phyloP scores from a whole-genome alignment of 2,113 vertebrate species.

The chimpanzee (Pan troglodytes) region DNA sequence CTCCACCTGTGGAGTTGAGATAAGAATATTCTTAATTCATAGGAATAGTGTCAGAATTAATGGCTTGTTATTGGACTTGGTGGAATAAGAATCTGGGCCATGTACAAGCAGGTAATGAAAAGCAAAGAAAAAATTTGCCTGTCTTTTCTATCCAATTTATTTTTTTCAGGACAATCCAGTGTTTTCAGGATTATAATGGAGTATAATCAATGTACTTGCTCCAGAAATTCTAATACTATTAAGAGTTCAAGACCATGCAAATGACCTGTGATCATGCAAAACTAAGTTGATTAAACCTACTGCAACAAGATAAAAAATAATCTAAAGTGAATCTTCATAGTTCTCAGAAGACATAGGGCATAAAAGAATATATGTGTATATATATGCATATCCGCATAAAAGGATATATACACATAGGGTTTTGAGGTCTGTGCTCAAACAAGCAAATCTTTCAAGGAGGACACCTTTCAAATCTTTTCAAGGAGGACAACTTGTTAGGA shows the following conservation, averaged over 20 bases:
- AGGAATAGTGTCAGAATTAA: constrained; percentile 22
- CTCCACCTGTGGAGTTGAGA: constrained; percentile 18
- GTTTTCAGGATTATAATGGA: not conserved
- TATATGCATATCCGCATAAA: not conserved
- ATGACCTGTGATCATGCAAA: not conserved
- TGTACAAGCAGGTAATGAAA: not conserved
- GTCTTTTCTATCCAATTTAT: not conserved
- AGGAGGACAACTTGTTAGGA: not conserved
- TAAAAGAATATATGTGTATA: not conserved
- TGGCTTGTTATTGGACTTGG: not conserved
- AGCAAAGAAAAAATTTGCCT: not conserved
- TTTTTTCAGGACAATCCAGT: not conserved
- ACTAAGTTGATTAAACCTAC: not conserved
- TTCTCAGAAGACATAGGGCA: not conserved
- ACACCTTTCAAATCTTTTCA: not conserved
- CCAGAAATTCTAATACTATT: not conserved
- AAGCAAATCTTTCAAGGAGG: not conserved
- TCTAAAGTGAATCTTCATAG: not conserved
- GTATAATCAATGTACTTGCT: not conserved
- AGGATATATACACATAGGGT: not conserved
- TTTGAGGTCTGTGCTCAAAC: not conserved
- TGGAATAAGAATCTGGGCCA: not conserved
- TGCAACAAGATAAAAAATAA: not conserved
- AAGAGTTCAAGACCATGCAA: not conserved
- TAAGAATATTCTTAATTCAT: constrained; percentile 42